Base-by-base conservation (phyloP, 2,888 invertebrate genomes). In the Campoletis raptor region DNA sequence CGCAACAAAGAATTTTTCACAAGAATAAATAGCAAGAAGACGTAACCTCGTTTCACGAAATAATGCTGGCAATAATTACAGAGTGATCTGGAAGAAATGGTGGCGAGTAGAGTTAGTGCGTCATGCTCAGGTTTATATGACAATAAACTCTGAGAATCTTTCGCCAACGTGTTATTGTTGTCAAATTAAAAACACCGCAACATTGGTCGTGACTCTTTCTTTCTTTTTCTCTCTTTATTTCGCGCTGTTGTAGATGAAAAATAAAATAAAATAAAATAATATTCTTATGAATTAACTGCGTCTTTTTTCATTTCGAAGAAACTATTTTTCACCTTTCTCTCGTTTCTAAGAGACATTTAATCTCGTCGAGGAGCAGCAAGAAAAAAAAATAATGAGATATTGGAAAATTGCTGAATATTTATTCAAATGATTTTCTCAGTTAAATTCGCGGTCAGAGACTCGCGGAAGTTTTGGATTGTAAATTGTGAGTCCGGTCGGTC, bases 1-100 rank as follows among this genome's bases (percentile, higher is more conserved):
- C 36, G 73, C 57, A 73, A 73, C 30, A 12, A 18, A 45, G 36
- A 61, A 10, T 78, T 81, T 36, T 76, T 54, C 66, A 76, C 64
- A 77, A 77, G 80, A 85, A 48, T 24, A 67, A 81, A 72, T 69
- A 72, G 66, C 30, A 37, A 40, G 42, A 48, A 79, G 73, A 42
- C 57, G 80, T 76, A 81, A 86, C 83, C 80, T 64, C 54, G 79
- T 83, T 86, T 78, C 67, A 73, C 52, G 48, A 83, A 84, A 86
- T 77, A 64, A 64, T 86, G n/a, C n/a, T n/a, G 48, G 81, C 69
- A 69, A 81, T 80, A 81, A 83, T 83, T 70, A 77, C 48, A 81
- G 61, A 77, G 66, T 64, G 45, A 70, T 24, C n/a, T 36, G 45
- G 81, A 40, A 36, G 54, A 24, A 54, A 72, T 24, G 45, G 72